phyloP scores from a whole-genome alignment of 1,140 invertebrate genomes.

The Bombyx mandarina region DNA sequence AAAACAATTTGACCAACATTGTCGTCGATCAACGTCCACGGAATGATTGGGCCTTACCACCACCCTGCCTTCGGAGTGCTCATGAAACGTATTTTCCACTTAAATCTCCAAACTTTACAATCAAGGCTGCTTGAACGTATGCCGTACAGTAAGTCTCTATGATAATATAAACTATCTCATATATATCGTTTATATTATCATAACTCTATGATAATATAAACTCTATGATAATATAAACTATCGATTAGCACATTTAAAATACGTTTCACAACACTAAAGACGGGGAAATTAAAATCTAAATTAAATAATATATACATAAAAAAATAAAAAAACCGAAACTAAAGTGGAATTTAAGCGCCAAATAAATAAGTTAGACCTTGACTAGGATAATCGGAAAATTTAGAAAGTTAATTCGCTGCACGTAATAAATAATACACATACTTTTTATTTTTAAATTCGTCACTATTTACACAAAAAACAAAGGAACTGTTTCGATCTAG shows the following conservation, averaged over 20 bases:
- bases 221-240: too few species aligned
- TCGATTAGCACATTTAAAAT: too few species aligned
- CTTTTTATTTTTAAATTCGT: slow-evolving; percentile 44
- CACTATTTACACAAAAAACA: slow-evolving; percentile 57
- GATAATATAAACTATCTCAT: too few species aligned
- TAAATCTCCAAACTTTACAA: too few species aligned
- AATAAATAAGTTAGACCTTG: slow-evolving; percentile 65
- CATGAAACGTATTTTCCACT: too few species aligned
- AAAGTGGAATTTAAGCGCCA: slow-evolving; percentile 36
- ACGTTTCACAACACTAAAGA: too few species aligned
- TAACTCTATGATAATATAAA: too few species aligned
- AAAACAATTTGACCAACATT: slow-evolving; percentile 49
- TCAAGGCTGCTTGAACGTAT: too few species aligned
- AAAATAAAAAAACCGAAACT: slow-evolving; percentile 42
- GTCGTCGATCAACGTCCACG: slow-evolving; percentile 24
- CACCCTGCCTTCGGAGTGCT: too few species aligned
- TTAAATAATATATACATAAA: slow-evolving; percentile 45
- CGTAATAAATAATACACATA: slow-evolving; percentile 54
- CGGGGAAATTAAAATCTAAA: slow-evolving; percentile 45
- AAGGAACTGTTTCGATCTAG: slow-evolving; percentile 67
- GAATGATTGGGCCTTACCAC: slow-evolving; percentile 23
- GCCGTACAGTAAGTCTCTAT: too few species aligned
- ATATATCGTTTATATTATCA: too few species aligned
- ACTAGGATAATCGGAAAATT: slow-evolving; percentile 65
- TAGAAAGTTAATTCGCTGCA: slow-evolving; percentile 51